Percentiles rank a stretch among this genome's conserved stretches.
Conservation (phyloP, 2,113 vertebrate species). For the Phalacrocorax carbo region DNA sequence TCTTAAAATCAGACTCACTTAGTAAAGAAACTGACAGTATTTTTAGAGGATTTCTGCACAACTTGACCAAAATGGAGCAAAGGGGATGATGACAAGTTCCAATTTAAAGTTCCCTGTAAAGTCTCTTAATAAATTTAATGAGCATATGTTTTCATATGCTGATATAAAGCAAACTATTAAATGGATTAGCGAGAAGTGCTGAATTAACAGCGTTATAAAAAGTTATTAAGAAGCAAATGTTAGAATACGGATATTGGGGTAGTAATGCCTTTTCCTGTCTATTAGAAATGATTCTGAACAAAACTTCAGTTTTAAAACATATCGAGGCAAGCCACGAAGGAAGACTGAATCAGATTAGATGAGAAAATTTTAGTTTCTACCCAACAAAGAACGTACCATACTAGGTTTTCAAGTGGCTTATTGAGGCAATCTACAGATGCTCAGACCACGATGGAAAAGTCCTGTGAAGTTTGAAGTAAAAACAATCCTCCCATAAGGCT, state of each 20-base stretch:
- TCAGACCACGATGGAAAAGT: neutral
- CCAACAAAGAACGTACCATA: neutral
- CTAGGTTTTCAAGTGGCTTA: neutral
- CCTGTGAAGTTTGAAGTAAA: neutral
- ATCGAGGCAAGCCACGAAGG: neutral
- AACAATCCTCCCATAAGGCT: neutral
- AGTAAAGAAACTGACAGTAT: neutral
- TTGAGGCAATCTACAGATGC: neutral
- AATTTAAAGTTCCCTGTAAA: constrained; percentile 43
- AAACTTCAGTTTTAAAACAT: neutral
- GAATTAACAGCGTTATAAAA: neutral
- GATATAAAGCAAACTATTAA: constrained; percentile 12
- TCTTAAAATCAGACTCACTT: neutral
- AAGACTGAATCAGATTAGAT: neutral
- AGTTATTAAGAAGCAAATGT: neutral
- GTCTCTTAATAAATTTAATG: constrained; percentile 57
- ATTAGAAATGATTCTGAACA: neutral
- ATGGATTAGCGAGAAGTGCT: neutral
- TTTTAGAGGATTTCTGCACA: neutral
- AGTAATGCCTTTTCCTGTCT: neutral
- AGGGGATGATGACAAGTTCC: neutral
- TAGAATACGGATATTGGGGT: neutral
- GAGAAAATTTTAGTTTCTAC: neutral
- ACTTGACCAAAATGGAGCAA: neutral
- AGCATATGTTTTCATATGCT: neutral